Conservation (phyloP, 1,140 invertebrate species). For the Streblospio benedicti region DNA sequence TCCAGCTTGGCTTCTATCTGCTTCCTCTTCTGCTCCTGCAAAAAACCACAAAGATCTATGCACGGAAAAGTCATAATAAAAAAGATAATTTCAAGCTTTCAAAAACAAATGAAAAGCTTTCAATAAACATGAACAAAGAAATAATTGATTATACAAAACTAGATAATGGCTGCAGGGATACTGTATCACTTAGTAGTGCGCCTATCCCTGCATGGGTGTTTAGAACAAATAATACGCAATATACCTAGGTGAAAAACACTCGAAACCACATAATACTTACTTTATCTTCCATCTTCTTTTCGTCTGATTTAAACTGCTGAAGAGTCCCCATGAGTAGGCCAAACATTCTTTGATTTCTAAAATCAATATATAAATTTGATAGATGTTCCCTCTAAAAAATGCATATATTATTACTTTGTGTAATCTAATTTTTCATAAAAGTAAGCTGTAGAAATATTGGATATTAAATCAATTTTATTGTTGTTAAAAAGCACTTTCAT, state of each 20-base stretch:
- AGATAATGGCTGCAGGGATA: too few relatives aligned
- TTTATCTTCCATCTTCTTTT: slow-evolving; percentile 70
- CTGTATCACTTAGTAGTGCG: too few relatives aligned
- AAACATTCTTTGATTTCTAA: slow-evolving; percentile 84
- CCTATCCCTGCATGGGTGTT: too few relatives aligned
- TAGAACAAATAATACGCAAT: neutral
- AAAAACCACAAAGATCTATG: neutral
- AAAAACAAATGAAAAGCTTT: too few relatives aligned
- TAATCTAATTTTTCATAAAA: too few relatives aligned
- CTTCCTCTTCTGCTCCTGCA: slow-evolving; percentile 61
- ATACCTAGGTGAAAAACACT: neutral
- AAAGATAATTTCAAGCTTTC: too few relatives aligned
- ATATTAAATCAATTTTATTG: too few relatives aligned
- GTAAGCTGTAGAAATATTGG: too few relatives aligned
- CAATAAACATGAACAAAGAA: too few relatives aligned
- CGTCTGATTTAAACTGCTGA: slow-evolving; percentile 89
- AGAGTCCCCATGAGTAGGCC: slow-evolving; percentile 79
- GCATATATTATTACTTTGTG: neutral
- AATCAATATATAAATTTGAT: slow-evolving; percentile 11
- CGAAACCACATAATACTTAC: slow-evolving; percentile 33
- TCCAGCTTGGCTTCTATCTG: slow-evolving; percentile 85
- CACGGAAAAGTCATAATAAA: too few relatives aligned
- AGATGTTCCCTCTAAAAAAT: neutral
- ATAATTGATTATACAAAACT: too few relatives aligned
- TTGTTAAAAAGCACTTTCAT: too few relatives aligned